phyloP scores from a whole-genome alignment of 2,888 invertebrate genomes.

The Coecobrya sp. region DNA sequence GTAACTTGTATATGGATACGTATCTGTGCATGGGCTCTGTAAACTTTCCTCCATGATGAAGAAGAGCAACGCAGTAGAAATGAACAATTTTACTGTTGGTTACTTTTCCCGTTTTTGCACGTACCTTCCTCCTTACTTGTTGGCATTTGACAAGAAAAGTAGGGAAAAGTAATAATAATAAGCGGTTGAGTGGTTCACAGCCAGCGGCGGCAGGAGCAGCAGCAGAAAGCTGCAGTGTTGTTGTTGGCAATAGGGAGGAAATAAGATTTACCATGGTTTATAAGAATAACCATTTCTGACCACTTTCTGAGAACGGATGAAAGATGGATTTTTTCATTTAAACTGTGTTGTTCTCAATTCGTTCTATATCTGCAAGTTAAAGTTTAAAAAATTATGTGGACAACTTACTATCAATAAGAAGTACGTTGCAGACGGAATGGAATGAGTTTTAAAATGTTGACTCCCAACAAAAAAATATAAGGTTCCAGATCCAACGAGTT shows the following conservation, averaged over 20 bases:
- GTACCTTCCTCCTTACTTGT: conserved; percentile 2
- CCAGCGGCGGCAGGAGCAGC: background rate
- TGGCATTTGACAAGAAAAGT: conserved; percentile 40
- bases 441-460: no score
- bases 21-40: background rate
- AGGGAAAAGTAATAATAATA: conserved; percentile 27
- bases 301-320: background rate
- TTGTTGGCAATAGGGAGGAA: background rate
- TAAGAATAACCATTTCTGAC: background rate
- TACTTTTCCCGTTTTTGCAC: background rate
- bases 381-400: no score
- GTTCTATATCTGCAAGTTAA: no score
- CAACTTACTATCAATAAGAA: no score
- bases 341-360: no score
- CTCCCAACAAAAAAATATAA: no score
- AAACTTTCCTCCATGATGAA: background rate
- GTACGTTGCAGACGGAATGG: no score
- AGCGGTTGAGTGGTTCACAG: conserved; percentile 13
- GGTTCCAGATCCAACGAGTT: no score
- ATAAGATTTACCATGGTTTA: background rate
- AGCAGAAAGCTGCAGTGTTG: background rate
- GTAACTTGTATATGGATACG: background rate
- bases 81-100: conserved; percentile 43
- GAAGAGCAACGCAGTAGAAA: conserved; percentile 29
- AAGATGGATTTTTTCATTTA: no score